Evolutionary conservation across 2,888 invertebrate genomes (phyloP), one percentile per base, ranked within the genome.

Genomic region (Camponotus fellah): DNA sequence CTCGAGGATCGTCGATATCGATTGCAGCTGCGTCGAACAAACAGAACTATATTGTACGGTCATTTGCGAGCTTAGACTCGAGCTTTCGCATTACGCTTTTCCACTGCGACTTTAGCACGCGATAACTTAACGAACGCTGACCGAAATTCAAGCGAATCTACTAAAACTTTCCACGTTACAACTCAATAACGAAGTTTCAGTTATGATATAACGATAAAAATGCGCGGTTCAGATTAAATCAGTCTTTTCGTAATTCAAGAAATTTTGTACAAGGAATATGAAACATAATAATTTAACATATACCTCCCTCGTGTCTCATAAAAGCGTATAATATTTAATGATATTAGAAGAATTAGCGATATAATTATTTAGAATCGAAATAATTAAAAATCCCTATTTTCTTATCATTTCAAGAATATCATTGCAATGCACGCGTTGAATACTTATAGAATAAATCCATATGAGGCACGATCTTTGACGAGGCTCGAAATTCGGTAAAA

Each of bases 1-100:
- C 60, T 34, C 46, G 34, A 32, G 58, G 32, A 77, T 79, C n/a
- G 34, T 58, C 72, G 12, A 79, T 46, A 72, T 79, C 46, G 79
- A 79, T 79, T 14, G 60, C 60, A 60, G 17, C 58, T 46, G 46
- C 21, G 5, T 46, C 46, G 60, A 71, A 72, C 79, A 71, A 71
- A 79, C 34, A 79, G 34, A 79, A 74, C 58, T 43, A n/a, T 69
- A 79, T 58, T 32, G 9, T 58, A 37, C 6, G 46, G 10, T 9
- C 17, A 43, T 72, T 79, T 72, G 58, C 58, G 34, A 72, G 21
- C 17, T 79, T 21, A 71, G 34, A 58, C 17, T 34, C 14, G 43
- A 71, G 32, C 14, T 71, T 79, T 26, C 34, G 17, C 34, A 21
- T 21, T 40, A 43, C 26, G 17, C n/a, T 58, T 71, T 71, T 58